phyloP scores from a whole-genome alignment of 2,888 invertebrate species.

The Neoitamus cyanurus region DNA sequence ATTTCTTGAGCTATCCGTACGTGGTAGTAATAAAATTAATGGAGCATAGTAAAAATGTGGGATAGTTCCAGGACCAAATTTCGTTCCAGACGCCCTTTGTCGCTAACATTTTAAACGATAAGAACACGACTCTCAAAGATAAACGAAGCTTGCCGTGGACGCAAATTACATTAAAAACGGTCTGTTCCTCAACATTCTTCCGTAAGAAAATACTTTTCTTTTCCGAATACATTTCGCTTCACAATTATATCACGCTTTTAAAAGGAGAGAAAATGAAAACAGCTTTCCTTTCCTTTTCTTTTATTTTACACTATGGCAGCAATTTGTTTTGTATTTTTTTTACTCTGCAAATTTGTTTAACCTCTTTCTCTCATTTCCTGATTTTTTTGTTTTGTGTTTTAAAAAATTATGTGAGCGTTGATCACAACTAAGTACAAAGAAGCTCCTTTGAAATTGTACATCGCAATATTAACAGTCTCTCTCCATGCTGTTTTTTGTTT shows the following conservation, averaged over 20 bases:
- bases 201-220: conserved; percentile 33
- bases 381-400: background rate
- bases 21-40: background rate
- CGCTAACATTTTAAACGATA: background rate
- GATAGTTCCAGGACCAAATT: background rate
- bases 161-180: conserved; percentile 34
- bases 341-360: background rate
- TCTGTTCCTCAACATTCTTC: conserved; percentile 7
- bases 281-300: background rate
- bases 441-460: conserved; percentile 49
- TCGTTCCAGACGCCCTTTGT: background rate
- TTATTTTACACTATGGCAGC: conserved; percentile 41
- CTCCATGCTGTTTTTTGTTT: conserved; percentile 2
- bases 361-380: background rate
- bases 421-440: conserved; percentile 45
- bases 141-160: conserved; percentile 35
- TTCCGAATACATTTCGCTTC: conserved; percentile 27
- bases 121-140: background rate
- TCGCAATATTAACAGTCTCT: conserved; percentile 46
- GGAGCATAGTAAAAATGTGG: background rate
- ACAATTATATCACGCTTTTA: conserved; percentile 34
- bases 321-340: background rate
- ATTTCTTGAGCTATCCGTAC: background rate
- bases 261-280: background rate
- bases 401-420: conserved; percentile 13